Conservation (phyloP, 2,888 invertebrate species). For the Tenthredo scrophulariae region DNA sequence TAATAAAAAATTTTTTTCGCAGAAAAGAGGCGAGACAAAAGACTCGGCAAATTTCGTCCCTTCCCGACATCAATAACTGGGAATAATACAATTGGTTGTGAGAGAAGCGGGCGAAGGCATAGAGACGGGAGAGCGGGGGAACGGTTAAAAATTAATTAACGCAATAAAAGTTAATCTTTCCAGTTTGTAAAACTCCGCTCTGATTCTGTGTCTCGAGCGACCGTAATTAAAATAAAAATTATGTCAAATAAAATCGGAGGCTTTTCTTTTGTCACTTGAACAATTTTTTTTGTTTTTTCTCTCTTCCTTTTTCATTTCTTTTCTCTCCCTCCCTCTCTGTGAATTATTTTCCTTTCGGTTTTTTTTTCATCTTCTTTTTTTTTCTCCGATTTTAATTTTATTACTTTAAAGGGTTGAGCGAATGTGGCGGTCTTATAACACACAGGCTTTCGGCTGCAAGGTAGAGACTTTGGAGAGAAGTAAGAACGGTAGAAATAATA, state of each 20-base stretch:
- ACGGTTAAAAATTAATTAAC: constrained; percentile 67
- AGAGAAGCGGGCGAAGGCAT: constrained; percentile 31
- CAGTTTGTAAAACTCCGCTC: constrained; percentile 55
- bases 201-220: constrained; percentile 48
- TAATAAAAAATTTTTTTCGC: constrained; percentile 27
- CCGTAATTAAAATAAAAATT: constrained; percentile 59
- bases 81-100: constrained; percentile 65
- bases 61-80: constrained; percentile 64
- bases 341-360: background rate
- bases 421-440: constrained; percentile 15
- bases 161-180: constrained; percentile 67
- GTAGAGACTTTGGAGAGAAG: constrained; percentile 44
- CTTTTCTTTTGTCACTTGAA: constrained; percentile 30
- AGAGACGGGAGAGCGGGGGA: background rate
- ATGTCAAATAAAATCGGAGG: constrained; percentile 55
- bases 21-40: constrained; percentile 52
- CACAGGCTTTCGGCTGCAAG: constrained; percentile 21
- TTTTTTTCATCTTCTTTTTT: background rate
- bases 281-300: background rate
- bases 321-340: background rate
- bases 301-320: background rate
- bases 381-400: constrained; percentile 8
- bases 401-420: constrained; percentile 44
- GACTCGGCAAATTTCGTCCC: constrained; percentile 53
- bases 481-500: constrained; percentile 52